Evolutionary conservation across 1,140 invertebrate species (phyloP).

Genomic region (Polypedilum pembai): DNA sequence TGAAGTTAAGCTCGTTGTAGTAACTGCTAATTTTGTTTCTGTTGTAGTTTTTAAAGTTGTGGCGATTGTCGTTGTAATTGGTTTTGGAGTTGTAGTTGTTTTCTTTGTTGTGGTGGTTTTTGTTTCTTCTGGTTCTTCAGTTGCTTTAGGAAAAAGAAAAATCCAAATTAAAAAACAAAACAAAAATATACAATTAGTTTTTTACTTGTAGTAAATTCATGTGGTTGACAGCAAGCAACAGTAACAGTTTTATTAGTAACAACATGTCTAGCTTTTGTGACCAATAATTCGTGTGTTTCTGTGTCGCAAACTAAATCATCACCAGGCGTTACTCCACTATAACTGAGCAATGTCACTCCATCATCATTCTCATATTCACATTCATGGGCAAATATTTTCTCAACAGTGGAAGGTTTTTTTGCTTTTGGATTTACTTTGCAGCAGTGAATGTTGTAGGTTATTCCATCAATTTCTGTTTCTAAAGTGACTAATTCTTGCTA

Average conservation of each 20-base stretch:
- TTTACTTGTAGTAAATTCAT: too few species aligned
- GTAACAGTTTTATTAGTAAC: neutral
- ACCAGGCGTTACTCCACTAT: neutral
- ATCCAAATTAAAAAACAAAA: too few species aligned
- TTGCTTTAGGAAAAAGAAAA: neutral
- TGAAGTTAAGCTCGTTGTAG: neutral
- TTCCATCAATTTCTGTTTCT: neutral
- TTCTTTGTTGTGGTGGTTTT: neutral
- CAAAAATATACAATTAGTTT: too few species aligned
- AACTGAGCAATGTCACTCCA: neutral
- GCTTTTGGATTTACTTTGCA: neutral
- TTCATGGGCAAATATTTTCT: neutral
- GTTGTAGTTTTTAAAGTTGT: neutral
- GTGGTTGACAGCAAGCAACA: neutral
- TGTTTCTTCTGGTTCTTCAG: neutral
- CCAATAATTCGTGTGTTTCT: neutral
- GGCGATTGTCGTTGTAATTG: neutral
- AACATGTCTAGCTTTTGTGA: neutral
- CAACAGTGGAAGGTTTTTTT: neutral
- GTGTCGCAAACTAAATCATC: neutral
- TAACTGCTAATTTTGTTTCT: neutral
- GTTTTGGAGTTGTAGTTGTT: neutral
- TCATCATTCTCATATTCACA: constrained; percentile 1
- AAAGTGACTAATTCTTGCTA: neutral
- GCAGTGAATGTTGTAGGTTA: neutral